These are phyloP conservation scores for Epinephelus lanceolatus DNA, from an alignment of 2,113 vertebrate genomes.

Conservation along the genomic window DNA sequence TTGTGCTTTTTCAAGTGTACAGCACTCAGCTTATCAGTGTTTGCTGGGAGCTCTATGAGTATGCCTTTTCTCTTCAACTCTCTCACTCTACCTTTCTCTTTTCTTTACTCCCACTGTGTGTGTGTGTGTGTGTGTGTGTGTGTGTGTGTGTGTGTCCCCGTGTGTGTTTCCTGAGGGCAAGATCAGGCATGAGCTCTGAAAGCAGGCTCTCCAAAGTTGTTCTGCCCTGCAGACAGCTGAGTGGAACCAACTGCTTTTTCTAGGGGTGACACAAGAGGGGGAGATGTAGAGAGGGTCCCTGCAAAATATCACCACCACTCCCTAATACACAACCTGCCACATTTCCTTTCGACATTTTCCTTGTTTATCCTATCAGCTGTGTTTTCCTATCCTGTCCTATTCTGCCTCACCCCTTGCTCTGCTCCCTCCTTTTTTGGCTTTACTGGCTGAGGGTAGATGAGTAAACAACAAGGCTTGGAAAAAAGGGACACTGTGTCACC, in stretches of 20 bases:
- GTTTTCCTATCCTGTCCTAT: conserved; percentile 1
- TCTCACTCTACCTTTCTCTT: conserved; percentile 27
- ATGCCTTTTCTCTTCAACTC: conserved; percentile 24
- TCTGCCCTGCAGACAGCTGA: conserved; percentile 36
- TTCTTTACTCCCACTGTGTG: conserved; percentile 1
- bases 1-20: conserved; percentile 27
- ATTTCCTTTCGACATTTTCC: not conserved
- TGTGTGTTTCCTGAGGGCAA: conserved; percentile 63
- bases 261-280: conserved; percentile 14
- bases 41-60: conserved; percentile 47
- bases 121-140: not conserved
- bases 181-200: conserved; percentile 72
- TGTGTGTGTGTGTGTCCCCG: not conserved
- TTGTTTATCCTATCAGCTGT: conserved; percentile 17
- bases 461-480: conserved; percentile 51
- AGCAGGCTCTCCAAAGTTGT: conserved; percentile 44
- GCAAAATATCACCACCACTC: conserved; percentile 30
- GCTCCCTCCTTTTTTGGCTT: conserved; percentile 9
- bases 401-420: not conserved
- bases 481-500: conserved; percentile 42
- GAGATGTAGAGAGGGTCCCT: not conserved
- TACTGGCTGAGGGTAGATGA: conserved; percentile 23
- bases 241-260: conserved; percentile 38
- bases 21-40: conserved; percentile 50
- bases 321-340: not conserved